A percentile compares a stretch with the other conserved stretches of the same genome.
phyloP scores from a whole-genome alignment of 2,113 vertebrate species.

The Ornithorhynchus anatinus region DNA sequence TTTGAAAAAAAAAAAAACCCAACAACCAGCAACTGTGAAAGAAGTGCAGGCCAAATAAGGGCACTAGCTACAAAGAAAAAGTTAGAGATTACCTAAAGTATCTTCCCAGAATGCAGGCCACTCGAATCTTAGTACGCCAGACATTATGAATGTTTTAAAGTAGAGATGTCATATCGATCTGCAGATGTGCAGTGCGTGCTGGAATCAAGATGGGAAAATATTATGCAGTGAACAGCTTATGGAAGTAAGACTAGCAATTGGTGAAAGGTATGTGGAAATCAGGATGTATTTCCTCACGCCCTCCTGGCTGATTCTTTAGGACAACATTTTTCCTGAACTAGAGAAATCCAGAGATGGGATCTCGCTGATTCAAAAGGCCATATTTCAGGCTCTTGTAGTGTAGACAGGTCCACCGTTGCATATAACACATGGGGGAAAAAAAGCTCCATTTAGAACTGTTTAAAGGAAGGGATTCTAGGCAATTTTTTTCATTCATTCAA shows the following conservation, averaged over 20 bases:
- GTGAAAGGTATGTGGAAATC: background rate
- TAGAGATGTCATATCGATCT: slow-evolving; percentile 34
- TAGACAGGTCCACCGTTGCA: no score
- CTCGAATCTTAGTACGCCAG: slow-evolving; percentile 25
- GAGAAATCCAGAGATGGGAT: background rate
- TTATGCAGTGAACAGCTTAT: background rate
- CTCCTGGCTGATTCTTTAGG: background rate
- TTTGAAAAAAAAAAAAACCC: slow-evolving; percentile 22
- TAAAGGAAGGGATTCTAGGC: no score
- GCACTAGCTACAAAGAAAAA: slow-evolving; percentile 1
- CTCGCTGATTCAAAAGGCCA: background rate
- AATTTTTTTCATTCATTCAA: no score
- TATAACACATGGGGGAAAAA: no score
- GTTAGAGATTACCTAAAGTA: background rate
- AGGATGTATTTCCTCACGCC: background rate
- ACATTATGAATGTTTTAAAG: slow-evolving; percentile 29
- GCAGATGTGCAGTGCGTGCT: background rate
- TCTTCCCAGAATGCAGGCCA: slow-evolving; percentile 6
- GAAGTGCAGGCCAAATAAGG: background rate
- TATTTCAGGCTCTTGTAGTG: no score
- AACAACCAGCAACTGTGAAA: background rate
- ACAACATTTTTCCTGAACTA: background rate
- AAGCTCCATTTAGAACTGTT: no score
- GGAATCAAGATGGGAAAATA: slow-evolving; percentile 39
- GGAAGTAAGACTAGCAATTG: background rate